Evolutionary conservation across 2,113 vertebrate species (phyloP).

Genomic region (Nibea coibor): DNA sequence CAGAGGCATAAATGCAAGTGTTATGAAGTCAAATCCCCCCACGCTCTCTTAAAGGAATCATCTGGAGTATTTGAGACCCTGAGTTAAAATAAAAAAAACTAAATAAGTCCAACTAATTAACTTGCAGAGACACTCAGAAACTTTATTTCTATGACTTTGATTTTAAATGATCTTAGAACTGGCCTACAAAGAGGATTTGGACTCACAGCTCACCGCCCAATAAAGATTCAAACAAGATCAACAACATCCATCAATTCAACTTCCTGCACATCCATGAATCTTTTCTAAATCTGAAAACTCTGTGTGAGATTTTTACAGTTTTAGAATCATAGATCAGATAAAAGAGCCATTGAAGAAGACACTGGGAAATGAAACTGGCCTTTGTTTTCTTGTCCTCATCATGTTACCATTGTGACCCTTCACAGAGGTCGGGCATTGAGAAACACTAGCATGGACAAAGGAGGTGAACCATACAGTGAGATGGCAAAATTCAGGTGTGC

Average conservation of each 20-base stretch:
- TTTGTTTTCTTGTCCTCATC: not conserved
- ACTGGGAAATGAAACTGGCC: not conserved
- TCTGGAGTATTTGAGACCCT: not conserved
- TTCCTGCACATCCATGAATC: not conserved
- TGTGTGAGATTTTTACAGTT: not conserved
- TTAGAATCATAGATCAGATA: too few species aligned
- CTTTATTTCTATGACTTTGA: not conserved
- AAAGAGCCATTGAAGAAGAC: not conserved
- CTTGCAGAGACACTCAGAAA: too few species aligned
- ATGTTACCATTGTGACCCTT: not conserved
- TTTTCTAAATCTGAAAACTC: not conserved
- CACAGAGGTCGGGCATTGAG: constrained; percentile 1
- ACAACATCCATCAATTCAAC: not conserved
- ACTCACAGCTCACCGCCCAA: not conserved
- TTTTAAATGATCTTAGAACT: not conserved
- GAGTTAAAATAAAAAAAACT: too few species aligned
- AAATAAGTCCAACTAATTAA: too few species aligned
- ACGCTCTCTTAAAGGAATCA: too few species aligned
- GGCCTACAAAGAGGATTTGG: not conserved
- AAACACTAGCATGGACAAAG: not conserved
- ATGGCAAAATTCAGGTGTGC: not conserved
- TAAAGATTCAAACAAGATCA: not conserved
- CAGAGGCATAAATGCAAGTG: too few species aligned
- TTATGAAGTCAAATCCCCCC: not conserved
- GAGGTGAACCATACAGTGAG: not conserved